Percentiles rank a stretch among this genome's conserved stretches.
Conservation (phyloP, 2,888 invertebrate species). For the Oasisia sp. region DNA sequence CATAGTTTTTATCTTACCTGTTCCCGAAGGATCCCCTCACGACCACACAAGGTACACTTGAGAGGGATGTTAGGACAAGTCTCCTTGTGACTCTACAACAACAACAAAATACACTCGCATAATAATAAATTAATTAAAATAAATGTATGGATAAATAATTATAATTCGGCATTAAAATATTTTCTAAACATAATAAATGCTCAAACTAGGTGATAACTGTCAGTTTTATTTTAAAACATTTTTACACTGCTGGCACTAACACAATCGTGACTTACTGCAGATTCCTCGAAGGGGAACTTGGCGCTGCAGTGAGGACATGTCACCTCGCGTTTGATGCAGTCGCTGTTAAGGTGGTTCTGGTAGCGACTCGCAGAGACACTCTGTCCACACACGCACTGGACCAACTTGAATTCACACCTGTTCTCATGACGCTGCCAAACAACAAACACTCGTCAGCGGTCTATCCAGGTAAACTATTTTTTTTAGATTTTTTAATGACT, state of each 20-base stretch:
- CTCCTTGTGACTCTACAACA: neutral
- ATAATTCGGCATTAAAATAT: no score
- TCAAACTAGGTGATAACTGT: no score
- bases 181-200: no score
- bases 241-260: no score
- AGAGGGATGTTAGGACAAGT: neutral
- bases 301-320: neutral
- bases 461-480: no score
- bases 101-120: no score
- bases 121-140: no score
- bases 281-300: neutral
- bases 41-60: neutral
- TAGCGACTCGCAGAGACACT: neutral
- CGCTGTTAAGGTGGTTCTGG: neutral
- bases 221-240: no score
- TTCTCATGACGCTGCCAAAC: neutral
- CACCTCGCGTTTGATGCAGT: neutral
- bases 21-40: neutral
- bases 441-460: no score
- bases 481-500: no score
- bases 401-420: neutral
- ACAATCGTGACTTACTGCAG: neutral
- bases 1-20: neutral
- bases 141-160: no score
- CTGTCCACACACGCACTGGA: neutral